Conservation (phyloP, 2,113 vertebrate genomes). For the Sinocyclocheilus anophthalmus region DNA sequence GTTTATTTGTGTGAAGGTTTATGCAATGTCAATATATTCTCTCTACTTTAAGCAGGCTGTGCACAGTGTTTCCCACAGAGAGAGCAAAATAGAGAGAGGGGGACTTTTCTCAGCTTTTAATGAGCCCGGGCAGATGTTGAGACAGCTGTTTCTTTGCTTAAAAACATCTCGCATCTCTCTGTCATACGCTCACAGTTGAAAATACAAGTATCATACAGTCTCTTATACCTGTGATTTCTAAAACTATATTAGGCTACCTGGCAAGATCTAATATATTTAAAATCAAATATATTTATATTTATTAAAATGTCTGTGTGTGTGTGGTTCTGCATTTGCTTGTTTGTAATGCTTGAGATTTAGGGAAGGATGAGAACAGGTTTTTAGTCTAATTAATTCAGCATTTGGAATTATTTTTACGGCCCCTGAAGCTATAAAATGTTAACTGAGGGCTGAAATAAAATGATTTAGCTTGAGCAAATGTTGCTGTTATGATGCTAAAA, state of each 20-base stretch:
- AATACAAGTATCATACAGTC: conserved; percentile 19
- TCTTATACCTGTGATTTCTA: conserved; percentile 3
- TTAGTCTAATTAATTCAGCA: background rate
- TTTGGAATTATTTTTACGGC: background rate
- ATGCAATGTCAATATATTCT: background rate
- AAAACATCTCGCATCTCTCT: conserved; percentile 5
- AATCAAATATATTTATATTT: background rate
- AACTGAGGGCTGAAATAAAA: conserved; percentile 13
- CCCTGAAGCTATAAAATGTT: background rate
- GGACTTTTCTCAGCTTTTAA: conserved; percentile 19
- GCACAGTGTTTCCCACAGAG: background rate
- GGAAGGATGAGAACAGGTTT: background rate
- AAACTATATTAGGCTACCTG: background rate
- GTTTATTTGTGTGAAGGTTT: background rate
- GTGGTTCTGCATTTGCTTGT: background rate
- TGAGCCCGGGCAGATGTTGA: conserved; percentile 51
- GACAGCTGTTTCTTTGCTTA: conserved; percentile 39
- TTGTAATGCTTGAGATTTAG: background rate
- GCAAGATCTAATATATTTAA: background rate
- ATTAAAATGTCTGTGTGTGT: background rate
- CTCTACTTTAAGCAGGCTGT: conserved; percentile 13
- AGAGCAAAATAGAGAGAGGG: background rate
- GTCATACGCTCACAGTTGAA: conserved; percentile 3
- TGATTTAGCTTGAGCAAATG: background rate
- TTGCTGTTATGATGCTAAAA: background rate